A percentile compares a stretch with the other conserved stretches of the same genome.
These are phyloP conservation scores for Rhabditoides inermis DNA, from an alignment of 2,888 invertebrate species.

Conservation along the genomic window DNA sequence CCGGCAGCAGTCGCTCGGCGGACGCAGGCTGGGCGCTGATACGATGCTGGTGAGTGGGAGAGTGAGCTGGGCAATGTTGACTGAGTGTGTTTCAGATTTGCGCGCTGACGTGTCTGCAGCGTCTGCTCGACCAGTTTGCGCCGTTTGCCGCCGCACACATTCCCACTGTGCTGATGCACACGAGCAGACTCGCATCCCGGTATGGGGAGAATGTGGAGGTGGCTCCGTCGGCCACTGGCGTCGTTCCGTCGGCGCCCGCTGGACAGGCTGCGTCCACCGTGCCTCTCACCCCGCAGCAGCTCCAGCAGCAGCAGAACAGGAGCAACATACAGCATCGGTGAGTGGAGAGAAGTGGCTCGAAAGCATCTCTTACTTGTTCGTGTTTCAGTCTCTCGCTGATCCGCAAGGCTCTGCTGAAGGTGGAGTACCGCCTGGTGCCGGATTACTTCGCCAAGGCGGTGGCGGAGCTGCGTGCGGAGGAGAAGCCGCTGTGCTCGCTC, in stretches of 20 bases:
- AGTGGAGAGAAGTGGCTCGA: too few relatives aligned
- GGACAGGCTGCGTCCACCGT: too few relatives aligned
- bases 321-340: too few relatives aligned
- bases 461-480: slow-evolving; percentile 15
- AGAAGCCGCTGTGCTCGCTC: slow-evolving; percentile 23
- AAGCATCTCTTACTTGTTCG: too few relatives aligned
- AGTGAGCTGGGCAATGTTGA: neutral
- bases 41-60: slow-evolving; percentile 20
- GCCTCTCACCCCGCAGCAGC: too few relatives aligned
- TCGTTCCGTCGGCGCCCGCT: too few relatives aligned
- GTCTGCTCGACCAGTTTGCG: slow-evolving; percentile 35
- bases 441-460: slow-evolving; percentile 17
- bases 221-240: too few relatives aligned
- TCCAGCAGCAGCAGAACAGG: too few relatives aligned
- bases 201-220: neutral
- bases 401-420: slow-evolving; percentile 18
- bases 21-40: slow-evolving; percentile 24
- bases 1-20: slow-evolving; percentile 30
- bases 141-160: slow-evolving; percentile 27
- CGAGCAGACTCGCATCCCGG: neutral
- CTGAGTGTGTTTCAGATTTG: slow-evolving; percentile 29
- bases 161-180: neutral
- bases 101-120: slow-evolving; percentile 40
- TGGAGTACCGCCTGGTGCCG: slow-evolving; percentile 26
- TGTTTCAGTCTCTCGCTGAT: slow-evolving; percentile 14